Evolutionary conservation across 2,888 invertebrate species (phyloP), one percentile per base, ranked within the genome.

Genomic region (Teleiodes luculella): DNA sequence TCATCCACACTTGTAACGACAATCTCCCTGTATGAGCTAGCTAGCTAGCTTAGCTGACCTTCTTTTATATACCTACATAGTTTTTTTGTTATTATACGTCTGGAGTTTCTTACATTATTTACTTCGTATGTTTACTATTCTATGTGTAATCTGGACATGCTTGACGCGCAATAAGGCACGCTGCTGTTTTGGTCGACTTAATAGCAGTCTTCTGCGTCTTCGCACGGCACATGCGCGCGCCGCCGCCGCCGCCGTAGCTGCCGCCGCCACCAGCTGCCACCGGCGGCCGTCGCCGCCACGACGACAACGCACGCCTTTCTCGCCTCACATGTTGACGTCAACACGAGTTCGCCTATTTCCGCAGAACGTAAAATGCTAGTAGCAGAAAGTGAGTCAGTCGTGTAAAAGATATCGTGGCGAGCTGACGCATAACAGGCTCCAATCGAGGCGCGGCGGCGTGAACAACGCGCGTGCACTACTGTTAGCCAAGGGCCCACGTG

Each of bases 371-470:
- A 84, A 84, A 83, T 83, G n/a, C n/a, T 86, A 84, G 64, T 79
- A 73, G 76, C 80, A 73, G 73, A 82, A 78, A 81, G 78, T 84
- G 76, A 81, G 63, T 82, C 80, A 85, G 83, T 83, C 74, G 76
- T 77, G 72, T 78, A 70, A 72, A 71, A 77, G 76, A 77, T 68
- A 70, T 65, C 69, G 73, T 61, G 63, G 72, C 60, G 70, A 61
- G 59, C 62, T 61, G 76, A 70, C 66, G 67, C 60, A 68, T 55
- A 57, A 56, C 39, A 57, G 46, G 52, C 63, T 63, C 56, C 58
- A 53, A 61, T 46, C 56, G 60, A 58, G 56, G 63, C 51, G 33
- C 52, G 56, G 64, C 64, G 66, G 64, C 64, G 66, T 68, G 58
- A 58, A 52, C 53, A 48, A 48, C 58, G 60, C 48, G 58, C 59